Conservation (phyloP, 2,113 vertebrate species). For the Heterocephalus glaber region DNA sequence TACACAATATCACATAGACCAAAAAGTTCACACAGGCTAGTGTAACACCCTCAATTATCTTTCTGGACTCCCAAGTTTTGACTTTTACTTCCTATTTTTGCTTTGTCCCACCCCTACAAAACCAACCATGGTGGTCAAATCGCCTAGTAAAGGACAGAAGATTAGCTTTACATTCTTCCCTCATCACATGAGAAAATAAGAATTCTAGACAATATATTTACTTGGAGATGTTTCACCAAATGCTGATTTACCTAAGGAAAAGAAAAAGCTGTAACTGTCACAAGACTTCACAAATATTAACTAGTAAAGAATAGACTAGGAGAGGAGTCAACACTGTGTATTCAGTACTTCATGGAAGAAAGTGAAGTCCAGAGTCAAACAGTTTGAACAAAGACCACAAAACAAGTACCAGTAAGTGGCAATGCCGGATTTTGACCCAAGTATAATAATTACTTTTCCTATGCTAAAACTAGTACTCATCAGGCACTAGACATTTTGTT, state of each 20-base stretch:
- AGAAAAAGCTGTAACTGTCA: neutral
- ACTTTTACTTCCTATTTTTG: neutral
- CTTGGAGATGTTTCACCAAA: slow-evolving; percentile 16
- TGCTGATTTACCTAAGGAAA: neutral
- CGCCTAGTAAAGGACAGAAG: neutral
- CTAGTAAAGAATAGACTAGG: neutral
- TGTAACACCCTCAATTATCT: neutral
- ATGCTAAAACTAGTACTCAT: neutral
- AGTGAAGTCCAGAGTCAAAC: neutral
- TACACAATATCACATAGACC: slow-evolving; percentile 13
- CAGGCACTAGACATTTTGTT: neutral
- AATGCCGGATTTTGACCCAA: neutral
- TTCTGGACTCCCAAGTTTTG: neutral
- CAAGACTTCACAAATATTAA: neutral
- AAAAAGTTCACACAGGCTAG: neutral
- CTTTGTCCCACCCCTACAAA: slow-evolving; percentile 30
- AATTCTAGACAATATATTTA: neutral
- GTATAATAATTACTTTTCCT: neutral
- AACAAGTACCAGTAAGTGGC: neutral
- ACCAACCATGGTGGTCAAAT: neutral
- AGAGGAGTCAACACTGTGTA: neutral
- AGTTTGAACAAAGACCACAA: neutral
- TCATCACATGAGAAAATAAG: neutral
- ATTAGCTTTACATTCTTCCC: neutral
- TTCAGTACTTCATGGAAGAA: neutral